These are phyloP conservation scores for Gari tellinella DNA, from an alignment of 2,888 invertebrate species.

Conservation along the genomic window DNA sequence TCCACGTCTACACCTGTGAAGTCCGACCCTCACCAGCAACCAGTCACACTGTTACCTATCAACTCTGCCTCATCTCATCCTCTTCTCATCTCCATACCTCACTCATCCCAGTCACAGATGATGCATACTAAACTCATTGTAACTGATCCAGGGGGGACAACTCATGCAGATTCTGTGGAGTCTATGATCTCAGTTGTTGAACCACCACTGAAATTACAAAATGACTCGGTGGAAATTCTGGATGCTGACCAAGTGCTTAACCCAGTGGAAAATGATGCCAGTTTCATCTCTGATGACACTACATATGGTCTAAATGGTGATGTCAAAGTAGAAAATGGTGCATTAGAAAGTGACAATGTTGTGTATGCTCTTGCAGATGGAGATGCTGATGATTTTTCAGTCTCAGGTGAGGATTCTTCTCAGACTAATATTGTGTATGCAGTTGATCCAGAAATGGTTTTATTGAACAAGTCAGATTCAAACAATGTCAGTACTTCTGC, in stretches of 20 bases:
- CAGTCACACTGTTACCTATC: too few relatives aligned
- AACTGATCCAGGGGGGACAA: background rate
- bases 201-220: too few relatives aligned
- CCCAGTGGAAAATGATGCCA: background rate
- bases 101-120: background rate
- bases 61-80: conserved; percentile 1
- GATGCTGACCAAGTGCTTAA: conserved; percentile 3
- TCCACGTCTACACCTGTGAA: too few relatives aligned
- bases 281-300: background rate
- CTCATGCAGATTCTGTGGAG: too few relatives aligned
- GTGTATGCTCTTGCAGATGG: conserved; percentile 35
- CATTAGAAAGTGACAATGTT: conserved; percentile 10
- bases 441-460: conserved; percentile 25
- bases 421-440: conserved; percentile 20
- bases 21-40: too few relatives aligned
- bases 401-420: conserved; percentile 1
- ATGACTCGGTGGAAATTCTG: background rate
- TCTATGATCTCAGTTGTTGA: too few relatives aligned
- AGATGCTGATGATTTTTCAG: background rate
- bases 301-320: too few relatives aligned
- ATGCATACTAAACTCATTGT: conserved; percentile 1
- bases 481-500: too few relatives aligned
- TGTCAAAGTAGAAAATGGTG: conserved; percentile 1
- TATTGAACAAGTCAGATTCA: conserved; percentile 10
- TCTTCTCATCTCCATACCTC: conserved; percentile 5